Evolutionary conservation across 2,888 invertebrate species (phyloP).

Genomic region (Galerucella pusilla): DNA sequence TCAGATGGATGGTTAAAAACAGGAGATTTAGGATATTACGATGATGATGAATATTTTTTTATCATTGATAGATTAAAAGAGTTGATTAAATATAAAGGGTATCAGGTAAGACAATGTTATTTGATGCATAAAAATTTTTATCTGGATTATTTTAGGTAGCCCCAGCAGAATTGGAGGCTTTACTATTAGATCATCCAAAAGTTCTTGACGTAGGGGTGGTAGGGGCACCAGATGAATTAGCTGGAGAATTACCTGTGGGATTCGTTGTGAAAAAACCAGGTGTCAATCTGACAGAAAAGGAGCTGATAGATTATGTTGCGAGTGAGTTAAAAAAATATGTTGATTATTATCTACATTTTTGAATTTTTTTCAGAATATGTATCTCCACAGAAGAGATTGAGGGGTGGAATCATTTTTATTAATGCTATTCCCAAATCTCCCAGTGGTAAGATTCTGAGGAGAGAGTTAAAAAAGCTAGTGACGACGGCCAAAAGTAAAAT

Average conservation of each 20-base stretch:
- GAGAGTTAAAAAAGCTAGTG: conserved; percentile 55
- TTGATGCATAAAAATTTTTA: no score
- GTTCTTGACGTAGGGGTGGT: conserved; percentile 86
- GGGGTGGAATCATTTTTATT: conserved; percentile 72
- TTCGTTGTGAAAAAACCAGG: conserved; percentile 76
- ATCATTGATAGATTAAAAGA: conserved; percentile 90
- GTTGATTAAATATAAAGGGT: conserved; percentile 69
- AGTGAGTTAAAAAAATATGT: no score
- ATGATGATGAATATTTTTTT: conserved; percentile 80
- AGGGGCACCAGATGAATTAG: conserved; percentile 77
- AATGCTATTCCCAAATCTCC: conserved; percentile 67
- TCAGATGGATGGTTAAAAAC: conserved; percentile 81
- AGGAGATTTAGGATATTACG: conserved; percentile 87
- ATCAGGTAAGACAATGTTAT: no score
- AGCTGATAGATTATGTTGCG: conserved; percentile 64
- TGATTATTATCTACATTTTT: no score
- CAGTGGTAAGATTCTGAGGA: conserved; percentile 67
- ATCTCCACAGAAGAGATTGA: conserved; percentile 78
- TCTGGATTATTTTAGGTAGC: conserved; percentile 62
- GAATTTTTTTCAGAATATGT: conserved; percentile 60
- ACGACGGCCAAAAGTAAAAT: conserved; percentile 41
- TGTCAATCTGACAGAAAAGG: conserved; percentile 65
- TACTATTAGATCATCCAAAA: conserved; percentile 76
- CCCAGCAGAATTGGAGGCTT: conserved; percentile 86
- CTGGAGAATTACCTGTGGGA: conserved; percentile 82